Conservation (phyloP, 2,797 vertebrate species). For the Notoglanidium macrostoma region DNA sequence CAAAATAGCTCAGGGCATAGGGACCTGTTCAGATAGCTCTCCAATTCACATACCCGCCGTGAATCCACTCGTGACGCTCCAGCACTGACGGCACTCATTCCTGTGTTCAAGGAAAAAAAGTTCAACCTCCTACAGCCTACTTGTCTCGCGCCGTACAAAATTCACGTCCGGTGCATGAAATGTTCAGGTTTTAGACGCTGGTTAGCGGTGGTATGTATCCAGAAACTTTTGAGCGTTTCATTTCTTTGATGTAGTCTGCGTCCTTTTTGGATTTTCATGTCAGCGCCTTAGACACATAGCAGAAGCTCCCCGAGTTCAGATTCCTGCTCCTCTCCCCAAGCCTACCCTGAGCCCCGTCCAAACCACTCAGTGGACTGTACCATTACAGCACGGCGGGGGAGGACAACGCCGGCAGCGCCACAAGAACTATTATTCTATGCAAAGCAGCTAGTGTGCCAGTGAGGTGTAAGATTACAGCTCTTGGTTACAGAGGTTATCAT, state of each 20-base stretch:
- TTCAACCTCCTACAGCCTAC: constrained; percentile 16
- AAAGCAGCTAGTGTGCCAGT: constrained; percentile 12
- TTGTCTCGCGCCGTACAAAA: neutral
- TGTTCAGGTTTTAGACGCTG: constrained; percentile 7
- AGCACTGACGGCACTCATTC: neutral
- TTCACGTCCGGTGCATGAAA: neutral
- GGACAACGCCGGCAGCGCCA: neutral
- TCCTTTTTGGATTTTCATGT: constrained; percentile 21
- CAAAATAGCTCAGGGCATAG: neutral
- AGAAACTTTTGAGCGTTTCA: neutral
- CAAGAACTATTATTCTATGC: neutral
- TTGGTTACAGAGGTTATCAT: neutral
- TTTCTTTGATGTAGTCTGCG: neutral
- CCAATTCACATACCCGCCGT: constrained; percentile 4
- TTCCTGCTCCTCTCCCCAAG: constrained; percentile 33
- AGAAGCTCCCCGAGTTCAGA: constrained; percentile 8
- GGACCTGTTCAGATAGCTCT: neutral
- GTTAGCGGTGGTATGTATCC: neutral
- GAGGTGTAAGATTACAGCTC: constrained; percentile 18
- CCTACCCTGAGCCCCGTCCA: constrained; percentile 1
- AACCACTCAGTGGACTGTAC: constrained; percentile 55
- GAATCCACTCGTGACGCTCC: neutral
- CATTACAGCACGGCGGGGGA: constrained; percentile 38
- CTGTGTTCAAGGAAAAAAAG: constrained; percentile 14
- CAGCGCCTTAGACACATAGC: neutral